Base-by-base conservation (phyloP, 2,797 vertebrate species). In the Dryobates pubescens region DNA sequence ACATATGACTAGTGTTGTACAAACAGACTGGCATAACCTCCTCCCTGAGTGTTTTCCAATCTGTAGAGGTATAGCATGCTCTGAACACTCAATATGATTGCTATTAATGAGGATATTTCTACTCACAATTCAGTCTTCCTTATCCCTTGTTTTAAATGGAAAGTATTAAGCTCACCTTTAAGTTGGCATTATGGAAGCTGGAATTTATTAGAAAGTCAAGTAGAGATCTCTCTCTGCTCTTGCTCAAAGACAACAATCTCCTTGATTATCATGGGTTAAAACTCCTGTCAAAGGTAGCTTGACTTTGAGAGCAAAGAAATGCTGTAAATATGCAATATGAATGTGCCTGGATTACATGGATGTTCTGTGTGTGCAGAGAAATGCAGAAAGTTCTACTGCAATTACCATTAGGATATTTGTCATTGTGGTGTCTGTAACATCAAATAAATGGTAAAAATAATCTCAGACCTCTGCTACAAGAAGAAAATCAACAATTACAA, bases 141-240 rank as follows among this genome's bases (percentile, higher is more conserved):
- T 45, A 9, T 36, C 7, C 34, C 38, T 24, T 17, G 10, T 36
- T 70, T 5, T 2, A 64, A 84, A 73, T 8, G 2, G 5, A 53
- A 6, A 6, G 1, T 41, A 17, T 43, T 26, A n/a, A 19, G 6
- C 17, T 71, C 0, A 0, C 10, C 15, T 86, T 83, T 65, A 58
- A 81, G 47, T 2, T 27, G 13, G 3, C 6, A 3, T 53, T 5
- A 19, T 3, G 9, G 30, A 61, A 63, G 5, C 0, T 32, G 9
- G n/a, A 70, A 51, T 53, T 56, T 69, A 7, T 45, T 81, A 38
- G 57, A 61, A 17, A 54, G n/a, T 81, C n/a, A 20, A 2, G 3
- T 19, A 26, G 43, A 82, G 90, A 43, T 62, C 10, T 86, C 4
- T 0, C 26, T 74, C 20, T 7, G 45, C 18, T 45, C 10, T 49